A percentile compares a stretch with the other conserved stretches of the same genome.
These are phyloP conservation scores for Antennarius striatus DNA, from an alignment of 2,113 vertebrate genomes.

Conservation along the genomic window DNA sequence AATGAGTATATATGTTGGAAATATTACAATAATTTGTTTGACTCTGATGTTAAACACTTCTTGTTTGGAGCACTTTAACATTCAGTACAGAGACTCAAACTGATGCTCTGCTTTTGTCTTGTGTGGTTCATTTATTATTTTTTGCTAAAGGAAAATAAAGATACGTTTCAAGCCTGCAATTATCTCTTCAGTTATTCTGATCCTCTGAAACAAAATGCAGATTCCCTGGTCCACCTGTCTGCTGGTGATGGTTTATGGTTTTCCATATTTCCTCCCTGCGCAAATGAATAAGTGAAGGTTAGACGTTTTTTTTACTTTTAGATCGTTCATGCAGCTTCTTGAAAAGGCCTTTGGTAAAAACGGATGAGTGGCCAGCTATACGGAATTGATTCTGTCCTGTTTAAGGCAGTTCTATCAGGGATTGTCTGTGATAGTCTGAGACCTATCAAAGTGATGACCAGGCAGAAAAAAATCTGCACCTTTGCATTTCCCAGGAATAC, in stretches of 20 bases:
- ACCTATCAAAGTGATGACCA: constrained; percentile 73
- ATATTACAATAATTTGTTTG: too few species aligned
- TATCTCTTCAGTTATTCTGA: neutral
- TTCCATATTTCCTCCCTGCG: neutral
- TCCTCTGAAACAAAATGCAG: neutral
- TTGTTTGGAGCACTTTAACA: neutral
- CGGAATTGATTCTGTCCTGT: constrained; percentile 66
- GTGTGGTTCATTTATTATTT: neutral
- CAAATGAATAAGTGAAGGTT: constrained; percentile 15
- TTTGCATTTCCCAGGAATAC: constrained; percentile 72
- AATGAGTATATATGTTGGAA: too few species aligned
- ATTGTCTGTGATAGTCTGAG: constrained; percentile 63
- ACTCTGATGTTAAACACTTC: neutral
- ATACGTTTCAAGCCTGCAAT: neutral
- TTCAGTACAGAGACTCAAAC: too few species aligned
- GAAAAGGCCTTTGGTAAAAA: constrained; percentile 30
- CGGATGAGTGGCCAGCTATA: constrained; percentile 46
- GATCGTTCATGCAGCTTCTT: constrained; percentile 30
- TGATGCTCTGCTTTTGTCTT: neutral
- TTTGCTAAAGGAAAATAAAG: neutral
- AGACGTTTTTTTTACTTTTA: constrained; percentile 1
- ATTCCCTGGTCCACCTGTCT: neutral
- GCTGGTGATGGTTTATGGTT: neutral
- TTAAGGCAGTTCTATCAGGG: constrained; percentile 54
- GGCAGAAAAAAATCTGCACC: constrained; percentile 68